Evolutionary conservation across 2,888 invertebrate genomes (phyloP).

Genomic region (Beris chalybata): DNA sequence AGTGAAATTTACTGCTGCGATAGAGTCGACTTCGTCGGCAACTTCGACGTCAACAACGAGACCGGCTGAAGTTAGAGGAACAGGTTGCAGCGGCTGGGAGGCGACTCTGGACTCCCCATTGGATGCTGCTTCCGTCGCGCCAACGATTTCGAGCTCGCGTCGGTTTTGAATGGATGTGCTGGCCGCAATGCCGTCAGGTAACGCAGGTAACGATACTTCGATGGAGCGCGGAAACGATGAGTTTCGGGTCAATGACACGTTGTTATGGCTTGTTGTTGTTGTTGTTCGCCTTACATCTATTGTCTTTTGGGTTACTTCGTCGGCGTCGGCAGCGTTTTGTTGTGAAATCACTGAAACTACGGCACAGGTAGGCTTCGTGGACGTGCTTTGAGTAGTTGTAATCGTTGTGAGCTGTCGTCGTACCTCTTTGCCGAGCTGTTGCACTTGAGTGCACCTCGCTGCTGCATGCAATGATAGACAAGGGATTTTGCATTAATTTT

Average conservation of each 20-base stretch:
- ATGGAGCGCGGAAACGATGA: background rate
- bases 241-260: constrained; percentile 24
- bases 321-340: background rate
- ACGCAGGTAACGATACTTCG: background rate
- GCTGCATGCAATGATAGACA: constrained; percentile 18
- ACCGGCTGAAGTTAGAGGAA: background rate
- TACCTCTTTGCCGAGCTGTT: constrained; percentile 5
- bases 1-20: constrained; percentile 12
- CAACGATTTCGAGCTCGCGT: background rate
- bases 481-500: no score
- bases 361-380: constrained; percentile 6
- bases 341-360: no score
- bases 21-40: no score
- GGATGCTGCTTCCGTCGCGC: background rate
- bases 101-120: background rate
- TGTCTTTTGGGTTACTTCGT: background rate
- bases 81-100: background rate
- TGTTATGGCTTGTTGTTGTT: constrained; percentile 4
- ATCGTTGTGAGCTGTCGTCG: constrained; percentile 11
- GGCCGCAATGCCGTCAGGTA: background rate
- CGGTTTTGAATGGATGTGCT: background rate
- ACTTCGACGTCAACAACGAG: background rate
- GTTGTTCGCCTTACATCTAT: background rate
- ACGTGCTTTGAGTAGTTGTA: constrained; percentile 9
- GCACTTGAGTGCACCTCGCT: constrained; percentile 7